Conservation (phyloP, 2,797 vertebrate species). For the Sebastes trivittatus region DNA sequence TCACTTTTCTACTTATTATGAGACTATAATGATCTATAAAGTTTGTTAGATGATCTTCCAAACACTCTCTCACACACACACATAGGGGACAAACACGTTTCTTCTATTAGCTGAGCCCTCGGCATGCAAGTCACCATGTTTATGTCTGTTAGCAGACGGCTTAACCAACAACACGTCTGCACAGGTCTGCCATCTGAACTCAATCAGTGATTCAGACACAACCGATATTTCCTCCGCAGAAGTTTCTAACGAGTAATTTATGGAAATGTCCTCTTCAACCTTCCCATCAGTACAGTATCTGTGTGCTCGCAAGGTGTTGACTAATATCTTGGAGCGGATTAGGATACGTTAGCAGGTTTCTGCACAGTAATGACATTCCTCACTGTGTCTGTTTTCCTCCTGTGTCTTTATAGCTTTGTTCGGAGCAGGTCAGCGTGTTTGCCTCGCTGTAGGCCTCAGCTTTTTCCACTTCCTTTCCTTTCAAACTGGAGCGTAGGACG, state of each 20-base stretch:
- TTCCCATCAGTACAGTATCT: constrained; percentile 50
- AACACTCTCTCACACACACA: neutral
- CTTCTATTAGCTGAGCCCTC: constrained; percentile 29
- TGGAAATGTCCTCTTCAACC: constrained; percentile 51
- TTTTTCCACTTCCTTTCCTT: constrained; percentile 16
- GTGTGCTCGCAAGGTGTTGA: constrained; percentile 44
- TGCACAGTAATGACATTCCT: constrained; percentile 75
- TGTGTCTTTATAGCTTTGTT: constrained; percentile 39
- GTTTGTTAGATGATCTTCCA: neutral
- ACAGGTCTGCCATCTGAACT: constrained; percentile 62
- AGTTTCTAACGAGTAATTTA: constrained; percentile 65
- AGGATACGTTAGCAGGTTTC: constrained; percentile 44
- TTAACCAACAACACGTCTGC: constrained; percentile 49
- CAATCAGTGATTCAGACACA: constrained; percentile 62
- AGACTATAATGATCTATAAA: neutral
- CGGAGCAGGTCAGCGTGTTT: constrained; percentile 39
- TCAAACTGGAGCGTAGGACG: neutral
- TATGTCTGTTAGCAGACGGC: constrained; percentile 41
- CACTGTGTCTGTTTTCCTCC: constrained; percentile 60
- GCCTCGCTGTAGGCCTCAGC: neutral
- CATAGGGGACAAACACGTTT: constrained; percentile 4
- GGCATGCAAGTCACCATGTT: constrained; percentile 20
- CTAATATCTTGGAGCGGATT: constrained; percentile 64
- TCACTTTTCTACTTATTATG: neutral
- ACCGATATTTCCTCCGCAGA: constrained; percentile 67